phyloP scores from a whole-genome alignment of 2,113 vertebrate species.

The Mustela nigripes region DNA sequence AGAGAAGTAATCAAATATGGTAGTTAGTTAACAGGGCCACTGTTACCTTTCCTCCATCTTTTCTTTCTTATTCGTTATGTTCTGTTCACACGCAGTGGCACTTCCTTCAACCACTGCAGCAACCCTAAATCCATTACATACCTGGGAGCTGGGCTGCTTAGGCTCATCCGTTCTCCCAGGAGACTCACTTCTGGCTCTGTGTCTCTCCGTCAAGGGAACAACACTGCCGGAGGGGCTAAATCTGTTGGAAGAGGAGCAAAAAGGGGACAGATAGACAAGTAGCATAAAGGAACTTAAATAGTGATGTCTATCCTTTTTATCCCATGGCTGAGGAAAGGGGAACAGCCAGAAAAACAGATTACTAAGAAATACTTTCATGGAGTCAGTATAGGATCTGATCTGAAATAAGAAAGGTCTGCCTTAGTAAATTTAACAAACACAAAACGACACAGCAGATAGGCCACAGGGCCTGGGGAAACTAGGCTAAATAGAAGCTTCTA shows the following conservation, averaged over 20 bases:
- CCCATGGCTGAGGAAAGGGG: not conserved
- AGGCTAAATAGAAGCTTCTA: slow-evolving; percentile 34
- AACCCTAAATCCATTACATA: slow-evolving; percentile 77
- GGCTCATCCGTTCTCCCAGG: slow-evolving; percentile 95
- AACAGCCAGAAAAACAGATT: not conserved
- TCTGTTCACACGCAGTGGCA: not conserved
- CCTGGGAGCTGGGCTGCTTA: slow-evolving; percentile 93
- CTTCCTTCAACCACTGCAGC: not conserved
- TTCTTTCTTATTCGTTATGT: not conserved
- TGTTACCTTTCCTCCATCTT: not conserved
- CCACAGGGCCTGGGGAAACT: not conserved
- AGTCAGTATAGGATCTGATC: not conserved
- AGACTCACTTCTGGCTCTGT: slow-evolving; percentile 97
- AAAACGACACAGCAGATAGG: not conserved
- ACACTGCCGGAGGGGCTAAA: slow-evolving; percentile 98
- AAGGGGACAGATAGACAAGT: slow-evolving; percentile 73
- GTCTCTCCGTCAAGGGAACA: slow-evolving; percentile 93
- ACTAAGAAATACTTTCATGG: not conserved
- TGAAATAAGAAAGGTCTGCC: slow-evolving; percentile 30
- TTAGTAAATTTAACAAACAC: slow-evolving; percentile 40
- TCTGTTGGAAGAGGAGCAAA: slow-evolving; percentile 88
- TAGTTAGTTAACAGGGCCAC: not conserved
- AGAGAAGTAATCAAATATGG: not conserved
- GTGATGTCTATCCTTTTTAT: not conserved
- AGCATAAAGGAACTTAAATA: not conserved